Evolutionary conservation across 2,797 vertebrate genomes (phyloP).

Genomic region (Hippopotamyrus pictus): DNA sequence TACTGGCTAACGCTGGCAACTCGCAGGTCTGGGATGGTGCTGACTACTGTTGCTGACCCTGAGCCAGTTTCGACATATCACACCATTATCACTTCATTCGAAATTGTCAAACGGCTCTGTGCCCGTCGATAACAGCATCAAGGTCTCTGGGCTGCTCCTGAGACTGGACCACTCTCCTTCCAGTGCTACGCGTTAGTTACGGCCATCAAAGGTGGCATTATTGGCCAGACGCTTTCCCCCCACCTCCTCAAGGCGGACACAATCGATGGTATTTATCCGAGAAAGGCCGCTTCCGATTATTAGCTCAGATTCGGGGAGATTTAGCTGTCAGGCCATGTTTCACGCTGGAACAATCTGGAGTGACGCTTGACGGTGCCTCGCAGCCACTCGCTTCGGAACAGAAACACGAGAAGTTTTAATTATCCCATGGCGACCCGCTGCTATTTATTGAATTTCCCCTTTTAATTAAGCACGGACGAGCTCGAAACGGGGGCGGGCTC

Average conservation of each 20-base stretch:
- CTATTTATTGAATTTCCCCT: slow-evolving; percentile 22
- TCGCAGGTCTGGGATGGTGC: neutral
- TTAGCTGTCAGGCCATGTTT: neutral
- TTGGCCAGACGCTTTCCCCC: neutral
- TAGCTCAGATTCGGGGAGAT: neutral
- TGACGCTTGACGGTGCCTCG: neutral
- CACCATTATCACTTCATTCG: neutral
- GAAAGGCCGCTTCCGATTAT: neutral
- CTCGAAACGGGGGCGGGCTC: neutral
- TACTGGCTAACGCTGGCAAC: neutral
- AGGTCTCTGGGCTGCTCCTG: neutral
- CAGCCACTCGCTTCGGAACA: neutral
- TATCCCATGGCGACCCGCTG: slow-evolving; percentile 7
- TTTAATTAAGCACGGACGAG: slow-evolving; percentile 14
- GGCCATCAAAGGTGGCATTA: neutral
- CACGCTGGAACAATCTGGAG: neutral
- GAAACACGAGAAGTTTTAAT: slow-evolving; percentile 16
- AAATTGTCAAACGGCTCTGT: neutral
- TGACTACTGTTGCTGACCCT: neutral
- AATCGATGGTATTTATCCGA: neutral
- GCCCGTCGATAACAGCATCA: neutral
- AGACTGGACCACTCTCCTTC: neutral
- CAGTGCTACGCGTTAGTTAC: neutral
- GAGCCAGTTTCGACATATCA: neutral
- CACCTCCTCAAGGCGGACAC: neutral